Evolutionary conservation across 2,888 invertebrate species (phyloP), one percentile per base, ranked within the genome.

Genomic region (Unio delphinus): DNA sequence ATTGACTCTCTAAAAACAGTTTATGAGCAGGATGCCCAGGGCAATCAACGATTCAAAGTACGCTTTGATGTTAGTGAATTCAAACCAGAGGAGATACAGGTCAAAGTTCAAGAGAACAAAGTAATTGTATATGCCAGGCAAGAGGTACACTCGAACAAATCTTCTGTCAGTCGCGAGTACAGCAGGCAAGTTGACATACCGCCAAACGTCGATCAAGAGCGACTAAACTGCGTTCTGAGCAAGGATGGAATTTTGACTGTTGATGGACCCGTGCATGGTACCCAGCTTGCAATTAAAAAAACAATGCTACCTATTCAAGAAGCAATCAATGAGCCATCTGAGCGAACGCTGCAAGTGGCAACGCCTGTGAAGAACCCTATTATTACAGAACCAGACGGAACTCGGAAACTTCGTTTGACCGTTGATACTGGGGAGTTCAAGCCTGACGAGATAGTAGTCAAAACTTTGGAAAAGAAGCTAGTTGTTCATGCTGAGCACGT

Each of bases 401-500:
- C 83, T 8, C 75, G 81, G 28, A 86, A 83, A 73, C 78, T 86
- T 11, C 82, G 84, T 3, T 76, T 83, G 15, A 82, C 86, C 56
- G 87, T 89, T 20, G 86, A 87, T 68, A 84, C 89, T 20, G 89
- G 89, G 1, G 89, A 89, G 63, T 90, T 88, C 76, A 80, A 76
- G 63, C 89, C 90, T 4, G 87, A 88, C 60, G 89, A 90, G 70
- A 83, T 89, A 59, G 81, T 86, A 6, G 89, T 90, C 23, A 88
- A 89, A 77, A 89, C 90, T 6, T 85, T 88, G 74, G 88, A 89
- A 67, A 81, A 82, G 74, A 89, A 89, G 75, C 75, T 90, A 58
- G 80, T 87, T 58, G 87, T 90, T 18, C 85, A 85, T 62, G 90
- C 90, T 3, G 83, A 86, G 62, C 89, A 89, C 74, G 89, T 89